Base-by-base conservation (phyloP, 2,113 vertebrate species). In the Callipepla californica region DNA sequence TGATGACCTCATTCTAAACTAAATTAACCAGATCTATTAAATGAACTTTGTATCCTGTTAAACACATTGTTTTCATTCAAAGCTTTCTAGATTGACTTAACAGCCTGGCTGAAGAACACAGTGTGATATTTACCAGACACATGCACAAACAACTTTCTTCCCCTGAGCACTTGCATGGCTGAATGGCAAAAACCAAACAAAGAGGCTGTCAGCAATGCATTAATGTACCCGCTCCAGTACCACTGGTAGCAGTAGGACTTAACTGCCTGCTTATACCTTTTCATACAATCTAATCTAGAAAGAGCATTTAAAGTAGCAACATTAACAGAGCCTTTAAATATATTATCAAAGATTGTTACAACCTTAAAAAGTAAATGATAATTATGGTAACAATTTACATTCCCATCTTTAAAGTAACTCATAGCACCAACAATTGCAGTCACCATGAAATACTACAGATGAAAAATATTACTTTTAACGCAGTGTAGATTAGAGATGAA, bases 1-100 rank as follows among this genome's bases (percentile, higher is more conserved):
- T 55, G 63, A 70, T 77, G 59, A 80, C 30, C 48, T 93, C 26
- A 20, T 30, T 78, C n/a, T 63, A 36, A 84, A 89, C 90, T 89
- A 85, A 93, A 94, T 89, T 72, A 92, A 84, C 36, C 74, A 89
- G 66, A 86, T 32, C 89, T 86, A 66, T 55, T 63, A 95, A 91
- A 88, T n/a, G 58, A 85, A 62, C 63, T 87, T 95, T 89, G 84
- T 79, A 53, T 94, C 89, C 85, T 88, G 48, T 84, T 89, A 62
- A 87, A 67, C 62, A 80, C 0, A 0, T n/a, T 79, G 36, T 47
- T 91, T 63, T 90, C 3, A 18, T 93, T 70, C 62, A 38, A 57
- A 78, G 48, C 51, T 44, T 81, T 94, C 93, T 93, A 88, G 51
- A 34, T 8, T 87, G 63, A 48, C 34, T 93, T 90, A 90, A 85